Conservation (phyloP, 1,140 invertebrate genomes). For the Drosophila pseudoananassae region DNA sequence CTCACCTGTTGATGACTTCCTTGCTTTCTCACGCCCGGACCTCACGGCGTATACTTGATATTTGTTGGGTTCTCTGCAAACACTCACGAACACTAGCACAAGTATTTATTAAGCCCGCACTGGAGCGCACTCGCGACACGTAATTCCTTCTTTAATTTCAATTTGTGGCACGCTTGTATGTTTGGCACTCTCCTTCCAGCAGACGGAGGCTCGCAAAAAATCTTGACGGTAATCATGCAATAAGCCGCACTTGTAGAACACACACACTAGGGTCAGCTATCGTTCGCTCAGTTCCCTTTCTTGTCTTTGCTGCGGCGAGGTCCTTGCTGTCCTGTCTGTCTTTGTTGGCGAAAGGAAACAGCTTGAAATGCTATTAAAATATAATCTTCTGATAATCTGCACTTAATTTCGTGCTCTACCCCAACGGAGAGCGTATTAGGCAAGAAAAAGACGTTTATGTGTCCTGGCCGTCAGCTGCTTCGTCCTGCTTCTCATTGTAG, state of each 20-base stretch:
- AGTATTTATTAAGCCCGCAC: constrained; percentile 30
- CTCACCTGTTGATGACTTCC: constrained; percentile 56
- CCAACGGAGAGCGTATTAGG: constrained; percentile 22
- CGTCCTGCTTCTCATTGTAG: constrained; percentile 12
- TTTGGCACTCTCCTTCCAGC: constrained; percentile 39
- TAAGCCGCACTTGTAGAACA: constrained; percentile 66
- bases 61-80: constrained; percentile 23
- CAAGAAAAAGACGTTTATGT: constrained; percentile 24
- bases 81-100: constrained; percentile 22
- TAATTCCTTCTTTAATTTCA: constrained; percentile 69
- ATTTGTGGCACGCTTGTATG: constrained; percentile 64
- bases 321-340: constrained; percentile 8
- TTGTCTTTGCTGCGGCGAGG: neutral
- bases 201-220: constrained; percentile 33
- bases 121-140: constrained; percentile 54
- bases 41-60: constrained; percentile 48
- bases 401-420: constrained; percentile 74
- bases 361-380: constrained; percentile 83
- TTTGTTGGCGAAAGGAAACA: constrained; percentile 63
- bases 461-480: constrained; percentile 57
- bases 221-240: constrained; percentile 62
- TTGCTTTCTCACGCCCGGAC: neutral
- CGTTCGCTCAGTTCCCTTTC: neutral
- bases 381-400: constrained; percentile 81
- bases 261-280: constrained; percentile 30